Conservation (phyloP, 2,113 vertebrate genomes). For the Hystrix cristata region DNA sequence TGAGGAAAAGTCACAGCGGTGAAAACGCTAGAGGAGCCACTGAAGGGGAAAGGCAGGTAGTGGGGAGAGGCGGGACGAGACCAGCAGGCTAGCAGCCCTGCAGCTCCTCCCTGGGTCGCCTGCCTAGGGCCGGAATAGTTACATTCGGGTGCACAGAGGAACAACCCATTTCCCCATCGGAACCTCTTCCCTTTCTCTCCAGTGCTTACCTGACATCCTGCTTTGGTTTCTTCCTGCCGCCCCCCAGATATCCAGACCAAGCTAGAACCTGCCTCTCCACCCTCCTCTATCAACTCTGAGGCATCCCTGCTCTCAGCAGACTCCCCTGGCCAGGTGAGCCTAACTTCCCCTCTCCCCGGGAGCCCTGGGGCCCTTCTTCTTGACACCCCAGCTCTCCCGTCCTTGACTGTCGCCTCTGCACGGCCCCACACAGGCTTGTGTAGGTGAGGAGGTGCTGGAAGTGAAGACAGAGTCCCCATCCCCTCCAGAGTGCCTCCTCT, state of each 20-base stretch:
- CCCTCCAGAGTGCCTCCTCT: conserved; percentile 92
- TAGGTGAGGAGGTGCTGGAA: conserved; percentile 77
- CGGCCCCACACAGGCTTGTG: conserved; percentile 42
- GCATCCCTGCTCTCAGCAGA: conserved; percentile 65
- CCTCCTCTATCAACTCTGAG: conserved; percentile 69
- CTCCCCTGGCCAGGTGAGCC: conserved; percentile 71
- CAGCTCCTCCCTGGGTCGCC: neutral
- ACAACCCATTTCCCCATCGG: neutral
- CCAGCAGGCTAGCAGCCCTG: neutral
- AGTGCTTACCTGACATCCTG: neutral
- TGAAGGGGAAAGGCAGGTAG: neutral
- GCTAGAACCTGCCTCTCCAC: conserved; percentile 73
- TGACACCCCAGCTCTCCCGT: too few relatives aligned
- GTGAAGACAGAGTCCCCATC: conserved; percentile 92
- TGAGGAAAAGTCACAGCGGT: neutral
- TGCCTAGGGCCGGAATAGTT: neutral
- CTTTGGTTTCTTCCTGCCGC: neutral
- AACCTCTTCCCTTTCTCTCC: neutral
- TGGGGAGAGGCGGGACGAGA: too few relatives aligned
- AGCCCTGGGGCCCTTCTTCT: neutral
- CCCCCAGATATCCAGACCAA: conserved; percentile 79
- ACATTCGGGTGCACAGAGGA: neutral
- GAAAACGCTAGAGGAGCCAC: neutral
- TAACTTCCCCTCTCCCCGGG: neutral
- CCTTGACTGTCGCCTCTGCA: too few relatives aligned